Conservation (phyloP, 2,797 vertebrate species). For the Merluccius polli region DNA sequence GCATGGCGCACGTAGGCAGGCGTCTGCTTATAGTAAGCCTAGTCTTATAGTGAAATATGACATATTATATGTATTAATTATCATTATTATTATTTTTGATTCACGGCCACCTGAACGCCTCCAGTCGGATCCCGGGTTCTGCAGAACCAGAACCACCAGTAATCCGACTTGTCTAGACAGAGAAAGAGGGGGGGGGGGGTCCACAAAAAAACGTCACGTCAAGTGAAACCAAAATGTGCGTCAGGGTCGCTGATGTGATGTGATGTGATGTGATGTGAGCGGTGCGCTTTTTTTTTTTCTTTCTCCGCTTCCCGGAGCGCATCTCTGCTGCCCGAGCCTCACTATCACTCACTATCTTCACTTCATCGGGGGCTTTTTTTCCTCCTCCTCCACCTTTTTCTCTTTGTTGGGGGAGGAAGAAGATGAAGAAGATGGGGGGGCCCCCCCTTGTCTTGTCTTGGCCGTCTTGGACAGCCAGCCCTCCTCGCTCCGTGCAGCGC, state of each 20-base stretch:
- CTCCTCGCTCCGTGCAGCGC: slow-evolving; percentile 29
- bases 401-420: slow-evolving; percentile 73
- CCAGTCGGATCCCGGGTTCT: no score
- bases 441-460: no score
- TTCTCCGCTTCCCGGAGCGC: no score
- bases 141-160: not conserved
- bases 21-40: slow-evolving; percentile 25
- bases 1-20: slow-evolving; percentile 60
- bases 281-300: no score
- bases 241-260: no score
- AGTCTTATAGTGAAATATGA: no score
- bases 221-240: no score
- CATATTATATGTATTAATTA: slow-evolving; percentile 13
- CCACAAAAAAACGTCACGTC: not conserved
- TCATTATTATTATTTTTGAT: slow-evolving; percentile 16
- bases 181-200: not conserved
- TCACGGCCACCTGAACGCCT: slow-evolving; percentile 12
- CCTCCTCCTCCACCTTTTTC: slow-evolving; percentile 50
- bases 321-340: no score
- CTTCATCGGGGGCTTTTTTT: slow-evolving; percentile 34
- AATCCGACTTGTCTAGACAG: not conserved
- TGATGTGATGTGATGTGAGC: no score
- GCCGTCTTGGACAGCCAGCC: slow-evolving; percentile 25
- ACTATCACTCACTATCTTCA: no score
- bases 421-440: no score